Evolutionary conservation across 2,113 vertebrate species (phyloP), one percentile per base, ranked within the genome.

Genomic region (Eulacestoma nigropectus): DNA sequence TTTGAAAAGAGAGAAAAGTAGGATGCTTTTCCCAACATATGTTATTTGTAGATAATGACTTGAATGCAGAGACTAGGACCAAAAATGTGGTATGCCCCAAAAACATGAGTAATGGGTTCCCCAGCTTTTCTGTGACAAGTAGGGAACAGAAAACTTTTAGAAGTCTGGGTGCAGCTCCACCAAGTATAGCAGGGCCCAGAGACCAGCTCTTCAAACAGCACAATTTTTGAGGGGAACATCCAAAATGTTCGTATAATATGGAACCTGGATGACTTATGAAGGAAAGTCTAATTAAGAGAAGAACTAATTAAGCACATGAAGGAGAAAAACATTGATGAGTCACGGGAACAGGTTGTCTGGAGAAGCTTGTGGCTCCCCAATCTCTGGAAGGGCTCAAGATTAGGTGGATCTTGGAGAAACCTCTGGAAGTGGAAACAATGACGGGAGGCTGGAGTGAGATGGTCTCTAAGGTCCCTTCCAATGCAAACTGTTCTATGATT

Each of bases 71-170:
- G 3, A 33, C 7, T 47, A 63, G 12, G 8, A 46, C 7, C 9
- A 67, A 74, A 44, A 65, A 53, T 7, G 2, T 32, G 1, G 0
- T 9, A 20, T 16, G 7, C 2, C 11, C 2, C 15, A 46, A 41
- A 69, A 80, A 1, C 8, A 29, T 0, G 0, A n/a, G 2, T 29
- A 62, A 82, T 30, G 18, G 76, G 1, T 10, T 90, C 3, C 7
- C 4, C 11, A 30, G 3, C 1, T 19, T 62, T 56, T 74, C 11
- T 52, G 10, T 53, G 19, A 52, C 4, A 27, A 16, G 3, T 7
- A 32, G 4, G 15, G 16, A 6, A 42, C 5, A 37, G 9, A 90
- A 85, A 74, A 37, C 2, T 15, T 67, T 42, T 15, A 13, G 32
- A 90, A 73, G 18, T 32, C 8, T 37, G 17, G 1, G 1, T n/a